Conservation (phyloP, 2,797 vertebrate species). For the Rhyacichthys aspro region DNA sequence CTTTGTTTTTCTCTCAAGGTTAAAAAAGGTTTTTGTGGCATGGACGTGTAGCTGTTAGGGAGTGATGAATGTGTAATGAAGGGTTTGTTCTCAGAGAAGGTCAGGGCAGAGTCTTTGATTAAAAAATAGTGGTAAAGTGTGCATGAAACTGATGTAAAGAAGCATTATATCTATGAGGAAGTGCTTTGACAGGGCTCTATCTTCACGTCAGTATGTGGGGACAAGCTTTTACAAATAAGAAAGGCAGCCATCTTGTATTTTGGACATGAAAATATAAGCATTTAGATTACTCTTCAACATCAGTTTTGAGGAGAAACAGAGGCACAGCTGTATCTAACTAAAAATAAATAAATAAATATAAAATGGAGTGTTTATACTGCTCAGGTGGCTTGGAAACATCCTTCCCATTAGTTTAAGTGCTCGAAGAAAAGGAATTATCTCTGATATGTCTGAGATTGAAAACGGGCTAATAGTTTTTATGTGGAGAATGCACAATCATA, state of each 20-base stretch:
- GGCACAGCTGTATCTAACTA: constrained; percentile 79
- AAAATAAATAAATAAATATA: no score
- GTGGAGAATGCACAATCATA: constrained; percentile 23
- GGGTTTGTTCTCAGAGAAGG: constrained; percentile 23
- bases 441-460: constrained; percentile 36
- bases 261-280: no score
- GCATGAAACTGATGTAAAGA: no score
- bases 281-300: constrained; percentile 36
- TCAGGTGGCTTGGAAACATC: no score
- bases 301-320: constrained; percentile 63
- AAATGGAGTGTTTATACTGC: no score
- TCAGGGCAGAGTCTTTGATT: constrained; percentile 32
- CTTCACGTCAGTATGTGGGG: no score
- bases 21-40: constrained; percentile 32
- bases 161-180: no score
- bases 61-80: constrained; percentile 25
- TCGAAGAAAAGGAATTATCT: no score
- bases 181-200: no score
- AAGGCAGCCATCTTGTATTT: constrained; percentile 87
- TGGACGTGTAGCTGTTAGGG: constrained; percentile 24
- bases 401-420: no score
- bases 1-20: constrained; percentile 22
- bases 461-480: constrained; percentile 41
- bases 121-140: no score
- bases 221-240: constrained; percentile 59